phyloP scores from a whole-genome alignment of 2,888 invertebrate species.

The Pyrrhosoma nymphula region DNA sequence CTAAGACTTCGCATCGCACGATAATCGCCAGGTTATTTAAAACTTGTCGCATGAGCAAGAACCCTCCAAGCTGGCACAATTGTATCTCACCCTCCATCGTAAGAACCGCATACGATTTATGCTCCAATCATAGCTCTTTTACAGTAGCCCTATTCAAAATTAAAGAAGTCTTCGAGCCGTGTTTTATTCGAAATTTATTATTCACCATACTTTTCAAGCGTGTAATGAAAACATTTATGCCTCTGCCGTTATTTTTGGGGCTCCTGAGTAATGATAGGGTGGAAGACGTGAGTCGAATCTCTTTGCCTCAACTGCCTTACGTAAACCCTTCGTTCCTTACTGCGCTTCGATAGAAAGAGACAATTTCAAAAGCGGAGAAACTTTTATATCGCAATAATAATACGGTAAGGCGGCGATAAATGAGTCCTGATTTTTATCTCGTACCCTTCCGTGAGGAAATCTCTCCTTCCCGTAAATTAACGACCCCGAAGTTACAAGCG shows the following conservation, averaged over 20 bases:
- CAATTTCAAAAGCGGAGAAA: not conserved
- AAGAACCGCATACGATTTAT: not conserved
- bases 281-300: not conserved
- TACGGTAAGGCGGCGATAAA: not conserved
- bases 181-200: not conserved
- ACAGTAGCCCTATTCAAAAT: not conserved
- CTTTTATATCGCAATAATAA: not conserved
- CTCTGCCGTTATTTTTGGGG: not conserved
- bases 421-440: not conserved
- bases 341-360: not conserved
- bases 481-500: not conserved
- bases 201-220: conserved; percentile 3
- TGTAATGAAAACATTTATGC: not conserved
- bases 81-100: not conserved
- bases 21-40: not conserved
- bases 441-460: not conserved
- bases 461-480: not conserved
- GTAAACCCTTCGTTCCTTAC: not conserved
- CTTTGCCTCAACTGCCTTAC: not conserved
- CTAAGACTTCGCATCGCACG: not conserved
- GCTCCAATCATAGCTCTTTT: not conserved
- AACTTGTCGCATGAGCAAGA: not conserved
- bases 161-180: not conserved
- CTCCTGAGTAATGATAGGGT: not conserved
- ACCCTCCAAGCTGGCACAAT: not conserved